phyloP scores from a whole-genome alignment of 2,888 invertebrate genomes.

The Neelides folsomi region DNA sequence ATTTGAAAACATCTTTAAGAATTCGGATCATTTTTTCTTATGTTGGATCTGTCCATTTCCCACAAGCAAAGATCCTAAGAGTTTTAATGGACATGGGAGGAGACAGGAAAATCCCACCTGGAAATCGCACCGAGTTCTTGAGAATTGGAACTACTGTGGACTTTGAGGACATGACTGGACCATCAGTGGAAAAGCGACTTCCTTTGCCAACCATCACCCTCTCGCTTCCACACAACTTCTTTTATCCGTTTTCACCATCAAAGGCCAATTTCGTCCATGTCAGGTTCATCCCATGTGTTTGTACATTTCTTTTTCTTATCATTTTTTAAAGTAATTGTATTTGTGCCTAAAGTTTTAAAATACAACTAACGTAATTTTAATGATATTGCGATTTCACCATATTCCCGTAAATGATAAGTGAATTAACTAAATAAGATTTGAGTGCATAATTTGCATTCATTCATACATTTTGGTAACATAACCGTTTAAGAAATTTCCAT shows the following conservation, averaged over 20 bases:
- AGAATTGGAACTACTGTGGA: slow-evolving; percentile 39
- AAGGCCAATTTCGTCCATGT: too few relatives aligned
- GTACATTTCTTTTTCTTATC: too few relatives aligned
- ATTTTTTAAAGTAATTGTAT: too few relatives aligned
- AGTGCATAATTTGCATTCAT: too few relatives aligned
- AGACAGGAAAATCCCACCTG: slow-evolving; percentile 14
- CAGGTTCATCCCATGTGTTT: too few relatives aligned
- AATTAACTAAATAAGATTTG: too few relatives aligned
- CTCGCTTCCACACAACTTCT: slow-evolving; percentile 57
- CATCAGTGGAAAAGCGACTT: slow-evolving; percentile 43
- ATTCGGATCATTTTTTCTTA: slow-evolving; percentile 42
- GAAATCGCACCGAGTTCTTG: slow-evolving; percentile 29
- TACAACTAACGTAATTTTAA: too few relatives aligned
- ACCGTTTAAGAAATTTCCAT: too few relatives aligned
- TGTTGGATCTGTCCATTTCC: slow-evolving; percentile 40
- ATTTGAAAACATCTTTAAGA: slow-evolving; percentile 36
- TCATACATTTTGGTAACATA: too few relatives aligned
- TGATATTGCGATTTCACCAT: too few relatives aligned
- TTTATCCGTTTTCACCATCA: slow-evolving; percentile 49
- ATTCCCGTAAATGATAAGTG: too few relatives aligned
- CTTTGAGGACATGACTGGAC: slow-evolving; percentile 43
- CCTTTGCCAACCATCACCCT: slow-evolving; percentile 52
- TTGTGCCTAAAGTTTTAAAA: too few relatives aligned
- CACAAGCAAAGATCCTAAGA: slow-evolving; percentile 42
- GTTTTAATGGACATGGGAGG: slow-evolving; percentile 32